Evolutionary conservation across 2,888 invertebrate species (phyloP).

Genomic region (Ophion ellenae): DNA sequence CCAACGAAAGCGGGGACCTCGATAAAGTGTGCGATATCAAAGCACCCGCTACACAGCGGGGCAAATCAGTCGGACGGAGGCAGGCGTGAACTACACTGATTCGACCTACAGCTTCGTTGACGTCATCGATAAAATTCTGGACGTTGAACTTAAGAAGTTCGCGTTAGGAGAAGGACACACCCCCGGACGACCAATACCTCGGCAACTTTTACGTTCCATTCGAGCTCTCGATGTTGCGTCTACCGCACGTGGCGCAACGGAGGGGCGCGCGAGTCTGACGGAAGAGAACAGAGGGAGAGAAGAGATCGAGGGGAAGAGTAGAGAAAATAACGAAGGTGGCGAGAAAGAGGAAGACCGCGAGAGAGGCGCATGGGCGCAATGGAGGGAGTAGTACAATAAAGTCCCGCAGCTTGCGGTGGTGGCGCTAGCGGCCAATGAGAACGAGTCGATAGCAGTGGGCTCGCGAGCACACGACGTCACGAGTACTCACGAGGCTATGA

Average conservation of each 20-base stretch:
- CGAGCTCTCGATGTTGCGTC: background rate
- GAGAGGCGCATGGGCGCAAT: too few species aligned
- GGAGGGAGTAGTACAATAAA: background rate
- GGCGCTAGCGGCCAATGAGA: constrained; percentile 10
- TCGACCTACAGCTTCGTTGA: background rate
- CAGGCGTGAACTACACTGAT: background rate
- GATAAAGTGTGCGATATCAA: background rate
- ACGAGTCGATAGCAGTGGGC: constrained; percentile 20
- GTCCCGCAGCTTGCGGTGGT: background rate
- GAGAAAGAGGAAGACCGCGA: background rate
- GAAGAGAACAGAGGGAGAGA: background rate
- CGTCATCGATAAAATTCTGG: constrained; percentile 33
- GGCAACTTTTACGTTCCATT: background rate
- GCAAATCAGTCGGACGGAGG: background rate
- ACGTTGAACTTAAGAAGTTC: background rate
- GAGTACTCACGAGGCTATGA: background rate
- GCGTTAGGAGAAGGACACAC: constrained; percentile 20
- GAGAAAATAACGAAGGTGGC: background rate
- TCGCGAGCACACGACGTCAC: constrained; percentile 42
- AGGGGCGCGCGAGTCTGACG: background rate
- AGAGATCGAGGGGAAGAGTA: background rate
- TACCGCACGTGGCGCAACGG: background rate
- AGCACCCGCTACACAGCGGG: background rate
- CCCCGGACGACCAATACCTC: constrained; percentile 72
- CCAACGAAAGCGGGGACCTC: background rate